phyloP scores from a whole-genome alignment of 1,140 invertebrate genomes.

The Druon quercuslanigerum region DNA sequence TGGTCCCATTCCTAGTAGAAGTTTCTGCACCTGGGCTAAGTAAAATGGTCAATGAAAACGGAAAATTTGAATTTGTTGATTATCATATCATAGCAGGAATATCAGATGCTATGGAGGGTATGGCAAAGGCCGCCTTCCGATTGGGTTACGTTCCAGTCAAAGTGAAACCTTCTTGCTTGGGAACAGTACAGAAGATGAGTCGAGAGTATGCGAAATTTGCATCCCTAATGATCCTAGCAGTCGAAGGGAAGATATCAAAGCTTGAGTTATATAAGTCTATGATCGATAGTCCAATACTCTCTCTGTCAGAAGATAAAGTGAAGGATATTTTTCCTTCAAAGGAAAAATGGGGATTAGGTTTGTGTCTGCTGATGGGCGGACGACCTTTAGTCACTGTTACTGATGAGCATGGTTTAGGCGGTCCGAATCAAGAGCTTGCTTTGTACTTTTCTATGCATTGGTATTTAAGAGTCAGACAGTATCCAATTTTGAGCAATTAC shows the following conservation, averaged over 20 bases:
- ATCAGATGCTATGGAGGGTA: constrained; percentile 74
- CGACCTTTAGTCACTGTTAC: constrained; percentile 78
- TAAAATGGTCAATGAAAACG: constrained; percentile 43
- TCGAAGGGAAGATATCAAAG: constrained; percentile 55
- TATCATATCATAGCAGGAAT: constrained; percentile 79
- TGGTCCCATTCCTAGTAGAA: constrained; percentile 41
- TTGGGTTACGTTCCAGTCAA: constrained; percentile 73
- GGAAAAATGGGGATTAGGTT: constrained; percentile 58
- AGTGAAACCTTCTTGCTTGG: constrained; percentile 72
- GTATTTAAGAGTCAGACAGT: constrained; percentile 56
- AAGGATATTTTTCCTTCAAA: constrained; percentile 56
- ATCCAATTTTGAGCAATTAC: constrained; percentile 59
- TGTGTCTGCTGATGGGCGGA: constrained; percentile 75
- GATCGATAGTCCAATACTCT: constrained; percentile 49
- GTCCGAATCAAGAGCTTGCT: constrained; percentile 82
- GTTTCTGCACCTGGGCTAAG: constrained; percentile 2
- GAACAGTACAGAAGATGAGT: constrained; percentile 73
- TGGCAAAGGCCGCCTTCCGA: constrained; percentile 59
- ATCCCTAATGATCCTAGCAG: constrained; percentile 55
- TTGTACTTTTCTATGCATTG: constrained; percentile 75
- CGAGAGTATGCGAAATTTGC: constrained; percentile 67
- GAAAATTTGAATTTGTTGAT: constrained; percentile 63
- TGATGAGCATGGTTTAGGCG: constrained; percentile 74
- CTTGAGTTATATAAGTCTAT: constrained; percentile 57
- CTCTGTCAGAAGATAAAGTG: constrained; percentile 52